phyloP scores from a whole-genome alignment of 2,797 vertebrate genomes.

The Chlorospingus flavigularis region DNA sequence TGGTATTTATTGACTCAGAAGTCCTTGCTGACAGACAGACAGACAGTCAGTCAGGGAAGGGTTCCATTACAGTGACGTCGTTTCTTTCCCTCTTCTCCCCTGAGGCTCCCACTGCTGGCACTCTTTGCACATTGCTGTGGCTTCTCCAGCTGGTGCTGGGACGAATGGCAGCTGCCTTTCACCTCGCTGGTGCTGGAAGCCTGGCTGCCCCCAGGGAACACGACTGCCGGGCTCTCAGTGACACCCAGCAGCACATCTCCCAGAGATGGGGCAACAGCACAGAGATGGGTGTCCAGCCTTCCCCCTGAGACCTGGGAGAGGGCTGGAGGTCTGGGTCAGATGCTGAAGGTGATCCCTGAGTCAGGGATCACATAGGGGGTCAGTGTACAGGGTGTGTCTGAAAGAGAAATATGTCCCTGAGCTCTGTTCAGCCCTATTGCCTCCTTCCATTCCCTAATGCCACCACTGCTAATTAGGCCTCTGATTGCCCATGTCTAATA shows the following conservation, averaged over 20 bases:
- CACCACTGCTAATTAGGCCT: background rate
- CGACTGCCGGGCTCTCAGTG: background rate
- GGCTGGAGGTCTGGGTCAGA: background rate
- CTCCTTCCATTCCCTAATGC: background rate
- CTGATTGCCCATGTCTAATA: background rate
- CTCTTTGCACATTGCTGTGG: conserved; percentile 39
- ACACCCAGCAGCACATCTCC: background rate
- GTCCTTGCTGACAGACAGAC: conserved; percentile 75
- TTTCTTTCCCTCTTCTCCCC: conserved; percentile 63
- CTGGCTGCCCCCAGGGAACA: background rate
- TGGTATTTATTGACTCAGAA: conserved; percentile 81
- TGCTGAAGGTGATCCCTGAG: background rate
- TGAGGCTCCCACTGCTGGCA: conserved; percentile 68
- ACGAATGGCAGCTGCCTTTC: conserved; percentile 34
- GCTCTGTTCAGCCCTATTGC: background rate
- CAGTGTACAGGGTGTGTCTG: background rate
- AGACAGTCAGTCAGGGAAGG: conserved; percentile 71
- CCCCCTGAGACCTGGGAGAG: background rate
- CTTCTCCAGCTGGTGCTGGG: conserved; percentile 60
- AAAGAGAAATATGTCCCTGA: background rate
- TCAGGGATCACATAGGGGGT: background rate
- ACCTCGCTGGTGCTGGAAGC: conserved; percentile 7
- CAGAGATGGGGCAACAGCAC: background rate
- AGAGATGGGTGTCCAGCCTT: background rate
- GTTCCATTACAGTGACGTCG: conserved; percentile 65